Base-by-base conservation (phyloP, 2,888 invertebrate genomes). In the Gymnocheta viridis region DNA sequence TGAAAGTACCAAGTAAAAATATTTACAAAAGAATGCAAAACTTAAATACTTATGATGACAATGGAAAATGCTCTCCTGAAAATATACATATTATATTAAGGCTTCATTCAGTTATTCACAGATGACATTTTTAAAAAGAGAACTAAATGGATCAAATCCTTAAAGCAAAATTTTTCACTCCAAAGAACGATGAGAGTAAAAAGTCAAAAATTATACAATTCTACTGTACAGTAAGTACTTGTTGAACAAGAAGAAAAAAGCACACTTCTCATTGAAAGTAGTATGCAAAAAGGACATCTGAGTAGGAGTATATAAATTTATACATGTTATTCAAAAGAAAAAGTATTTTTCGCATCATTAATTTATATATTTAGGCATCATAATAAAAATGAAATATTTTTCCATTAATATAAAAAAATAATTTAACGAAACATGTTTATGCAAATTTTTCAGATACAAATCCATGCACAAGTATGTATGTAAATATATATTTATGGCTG, bases 161-260 rank as follows among this genome's bases (percentile, higher is more conserved):
- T 54, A 17, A 54, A 74, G 58, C 38, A 80, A 74, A 73, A 29
- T 69, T 81, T 14, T 74, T 44, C 29, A 49, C 29, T 58, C 22
- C 66, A 22, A 24, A 19, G 14, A 29, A 77, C n/a, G 47, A 24
- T 17, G 22, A 49, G 3, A 51, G 38, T 19, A 44, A 24, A 60
- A 22, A 49, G 44, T 9, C 4, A 19, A 47, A 9, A 49, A 29
- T 38, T 35, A 7, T 66, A 27, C 41, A 47, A 54, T 69, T 69
- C 51, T 54, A 69, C 19, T 67, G 41, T 58, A 66, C 35, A 56
- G n/a, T 47, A 72, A 58, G 67, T 73, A 74, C 67, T 54, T 81
- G 66, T 62, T 64, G 64, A 54, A 66, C 32, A 10, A 64, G 12
- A 17, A 60, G 17, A 19, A 22, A 44, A 24, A 47, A 44, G 24